Evolutionary conservation across 2,113 vertebrate genomes (phyloP).

Genomic region (Gopherus flavomarginatus): DNA sequence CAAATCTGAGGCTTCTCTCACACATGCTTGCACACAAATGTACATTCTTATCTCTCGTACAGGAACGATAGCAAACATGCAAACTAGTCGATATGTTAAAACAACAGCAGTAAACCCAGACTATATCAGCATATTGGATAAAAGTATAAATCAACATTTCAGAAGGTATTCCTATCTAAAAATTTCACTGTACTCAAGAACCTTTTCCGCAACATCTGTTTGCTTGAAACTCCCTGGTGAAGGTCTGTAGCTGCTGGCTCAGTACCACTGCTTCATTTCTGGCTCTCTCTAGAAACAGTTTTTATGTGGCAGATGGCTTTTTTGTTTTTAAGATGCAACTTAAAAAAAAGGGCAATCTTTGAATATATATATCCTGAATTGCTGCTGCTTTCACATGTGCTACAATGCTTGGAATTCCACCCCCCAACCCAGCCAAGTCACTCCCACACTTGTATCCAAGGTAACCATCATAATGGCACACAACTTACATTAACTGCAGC

Average conservation of each 20-base stretch:
- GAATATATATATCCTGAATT: background rate
- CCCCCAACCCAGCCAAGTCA: slow-evolving; percentile 27
- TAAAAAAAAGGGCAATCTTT: background rate
- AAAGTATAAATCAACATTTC: background rate
- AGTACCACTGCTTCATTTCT: background rate
- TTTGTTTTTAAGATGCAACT: background rate
- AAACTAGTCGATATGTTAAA: background rate
- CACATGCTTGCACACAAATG: background rate
- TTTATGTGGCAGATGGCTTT: background rate
- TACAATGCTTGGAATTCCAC: slow-evolving; percentile 57
- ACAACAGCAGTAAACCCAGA: background rate
- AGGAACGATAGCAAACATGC: background rate
- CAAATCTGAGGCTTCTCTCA: background rate
- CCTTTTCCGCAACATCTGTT: background rate
- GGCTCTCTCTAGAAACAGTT: background rate
- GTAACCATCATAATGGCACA: slow-evolving; percentile 38
- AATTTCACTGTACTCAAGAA: background rate
- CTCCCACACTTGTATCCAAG: slow-evolving; percentile 57
- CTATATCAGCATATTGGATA: background rate
- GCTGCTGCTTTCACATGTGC: background rate
- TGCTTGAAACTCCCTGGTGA: background rate
- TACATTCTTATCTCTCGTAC: background rate
- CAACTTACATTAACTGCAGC: background rate
- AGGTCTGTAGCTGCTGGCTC: background rate
- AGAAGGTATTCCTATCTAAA: background rate